phyloP scores from a whole-genome alignment of 2,888 invertebrate species.

The Hoplodrina blanda region DNA sequence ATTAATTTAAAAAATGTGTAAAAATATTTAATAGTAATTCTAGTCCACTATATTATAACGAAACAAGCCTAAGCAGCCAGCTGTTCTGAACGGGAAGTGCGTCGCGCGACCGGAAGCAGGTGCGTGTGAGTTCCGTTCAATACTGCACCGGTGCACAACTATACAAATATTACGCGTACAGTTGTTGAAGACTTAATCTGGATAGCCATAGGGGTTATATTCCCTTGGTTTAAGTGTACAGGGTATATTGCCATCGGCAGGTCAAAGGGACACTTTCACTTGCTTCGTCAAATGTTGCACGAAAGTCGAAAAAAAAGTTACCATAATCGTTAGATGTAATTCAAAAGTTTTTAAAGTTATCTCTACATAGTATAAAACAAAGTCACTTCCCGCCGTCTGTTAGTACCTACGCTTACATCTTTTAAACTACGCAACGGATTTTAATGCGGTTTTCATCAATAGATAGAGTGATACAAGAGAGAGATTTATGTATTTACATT shows the following conservation, averaged over 20 bases:
- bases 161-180: conserved; percentile 30
- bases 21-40: not conserved
- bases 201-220: fast-evolving
- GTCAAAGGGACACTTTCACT: conserved; percentile 65
- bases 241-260: conserved; percentile 8
- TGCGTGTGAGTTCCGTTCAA: conserved; percentile 72
- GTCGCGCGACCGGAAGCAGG: conserved; percentile 78
- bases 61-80: conserved; percentile 40
- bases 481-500: too few relatives aligned
- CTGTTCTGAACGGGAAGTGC: conserved; percentile 68
- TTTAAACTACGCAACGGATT: too few relatives aligned
- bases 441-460: too few relatives aligned
- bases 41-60: conserved; percentile 20
- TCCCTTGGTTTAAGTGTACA: conserved; percentile 14
- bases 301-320: conserved; percentile 16
- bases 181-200: fast-evolving
- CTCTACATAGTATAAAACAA: too few relatives aligned
- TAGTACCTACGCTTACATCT: too few relatives aligned
- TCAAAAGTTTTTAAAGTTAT: conserved; percentile 1
- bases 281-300: conserved; percentile 20
- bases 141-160: conserved; percentile 60
- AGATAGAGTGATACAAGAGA: too few relatives aligned
- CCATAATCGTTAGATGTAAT: conserved; percentile 10
- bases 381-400: too few relatives aligned
- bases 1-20: not conserved